These are phyloP conservation scores for Mantis religiosa DNA, from an alignment of 2,888 invertebrate species.

Conservation along the genomic window DNA sequence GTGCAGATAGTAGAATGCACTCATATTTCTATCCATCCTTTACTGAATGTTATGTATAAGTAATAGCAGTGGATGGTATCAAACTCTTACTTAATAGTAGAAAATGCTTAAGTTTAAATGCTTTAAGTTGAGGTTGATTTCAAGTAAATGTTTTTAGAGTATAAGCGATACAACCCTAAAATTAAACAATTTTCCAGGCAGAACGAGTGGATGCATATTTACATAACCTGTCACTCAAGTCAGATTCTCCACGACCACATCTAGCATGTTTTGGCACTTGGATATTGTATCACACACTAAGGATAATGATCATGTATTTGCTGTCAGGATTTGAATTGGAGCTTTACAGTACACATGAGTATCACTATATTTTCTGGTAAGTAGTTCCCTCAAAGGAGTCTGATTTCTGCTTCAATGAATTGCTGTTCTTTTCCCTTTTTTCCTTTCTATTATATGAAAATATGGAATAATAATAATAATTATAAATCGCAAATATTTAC, in stretches of 20 bases:
- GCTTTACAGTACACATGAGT: conserved; percentile 93
- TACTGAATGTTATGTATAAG: too few species aligned
- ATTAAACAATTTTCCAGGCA: conserved; percentile 53
- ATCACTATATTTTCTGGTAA: conserved; percentile 91
- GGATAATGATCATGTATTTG: conserved; percentile 90
- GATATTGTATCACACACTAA: conserved; percentile 89
- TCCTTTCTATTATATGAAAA: conserved; percentile 1
- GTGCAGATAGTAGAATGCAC: not conserved
- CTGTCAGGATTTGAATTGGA: conserved; percentile 93
- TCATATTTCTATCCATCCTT: not conserved
- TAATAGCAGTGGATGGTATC: too few species aligned
- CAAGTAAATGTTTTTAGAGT: too few species aligned
- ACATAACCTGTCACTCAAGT: conserved; percentile 63
- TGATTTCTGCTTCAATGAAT: not conserved
- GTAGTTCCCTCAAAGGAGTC: conserved; percentile 31
- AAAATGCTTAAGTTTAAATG: too few species aligned
- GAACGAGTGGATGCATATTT: conserved; percentile 84
- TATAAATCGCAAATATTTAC: too few species aligned
- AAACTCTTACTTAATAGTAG: too few species aligned
- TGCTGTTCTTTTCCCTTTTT: not conserved
- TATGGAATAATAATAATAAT: not conserved
- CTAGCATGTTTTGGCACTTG: conserved; percentile 88
- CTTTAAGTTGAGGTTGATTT: too few species aligned
- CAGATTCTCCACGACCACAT: conserved; percentile 66
- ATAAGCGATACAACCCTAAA: not conserved